Evolutionary conservation across 2,113 vertebrate genomes (phyloP).

Genomic region (Microcebus tavaratra): DNA sequence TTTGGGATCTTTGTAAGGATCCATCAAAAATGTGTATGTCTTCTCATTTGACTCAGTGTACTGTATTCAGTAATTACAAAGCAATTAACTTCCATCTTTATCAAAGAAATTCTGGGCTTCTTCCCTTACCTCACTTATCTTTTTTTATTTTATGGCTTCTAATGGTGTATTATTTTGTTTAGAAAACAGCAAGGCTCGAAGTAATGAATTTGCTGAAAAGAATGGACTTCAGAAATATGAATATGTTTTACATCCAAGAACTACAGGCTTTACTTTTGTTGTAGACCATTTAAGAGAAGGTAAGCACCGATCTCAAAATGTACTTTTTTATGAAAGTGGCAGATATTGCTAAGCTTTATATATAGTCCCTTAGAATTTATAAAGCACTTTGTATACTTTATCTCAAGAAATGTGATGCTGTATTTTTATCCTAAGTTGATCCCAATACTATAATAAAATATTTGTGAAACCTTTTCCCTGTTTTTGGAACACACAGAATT

Average conservation of each 20-base stretch:
- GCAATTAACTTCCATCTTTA: not conserved
- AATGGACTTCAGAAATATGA: conserved; percentile 92
- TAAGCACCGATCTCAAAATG: conserved; percentile 75
- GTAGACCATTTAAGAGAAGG: conserved; percentile 94
- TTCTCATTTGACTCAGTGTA: not conserved
- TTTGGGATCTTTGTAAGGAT: not conserved
- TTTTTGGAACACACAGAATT: not conserved
- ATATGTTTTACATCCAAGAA: conserved; percentile 95
- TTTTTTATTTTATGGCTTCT: conserved; percentile 48
- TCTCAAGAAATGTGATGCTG: not conserved
- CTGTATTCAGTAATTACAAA: conserved; percentile 30
- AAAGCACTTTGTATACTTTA: not conserved
- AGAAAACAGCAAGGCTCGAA: conserved; percentile 94
- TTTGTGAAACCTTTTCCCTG: not conserved
- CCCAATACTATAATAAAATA: not conserved
- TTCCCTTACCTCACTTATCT: conserved; percentile 12
- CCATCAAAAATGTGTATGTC: not conserved
- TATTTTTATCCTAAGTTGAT: not conserved
- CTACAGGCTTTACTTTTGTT: conserved; percentile 97
- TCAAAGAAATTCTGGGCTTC: not conserved
- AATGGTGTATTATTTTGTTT: conserved; percentile 71
- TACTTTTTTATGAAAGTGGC: not conserved
- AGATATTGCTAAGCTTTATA: not conserved
- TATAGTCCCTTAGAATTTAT: not conserved
- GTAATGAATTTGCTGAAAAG: conserved; percentile 92